Base-by-base conservation (phyloP, 2,888 invertebrate genomes). In the Rhyacophila evoluta region DNA sequence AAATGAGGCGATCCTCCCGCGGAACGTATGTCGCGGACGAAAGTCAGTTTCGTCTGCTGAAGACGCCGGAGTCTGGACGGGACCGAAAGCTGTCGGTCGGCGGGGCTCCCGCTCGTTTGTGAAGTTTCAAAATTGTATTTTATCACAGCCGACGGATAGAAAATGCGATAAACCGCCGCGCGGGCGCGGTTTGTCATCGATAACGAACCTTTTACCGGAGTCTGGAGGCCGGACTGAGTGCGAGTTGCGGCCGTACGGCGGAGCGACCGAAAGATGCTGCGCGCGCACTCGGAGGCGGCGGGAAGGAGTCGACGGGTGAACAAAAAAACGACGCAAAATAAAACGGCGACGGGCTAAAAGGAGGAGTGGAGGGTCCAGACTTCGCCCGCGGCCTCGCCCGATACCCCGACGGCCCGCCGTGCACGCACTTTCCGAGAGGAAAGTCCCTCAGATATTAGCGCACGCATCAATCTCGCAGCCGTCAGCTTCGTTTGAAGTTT, bases 301-400 rank as follows among this genome's bases (percentile, higher is more conserved):
- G 79, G 69, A 38, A 27, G 55, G 74, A 73, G 41, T 83, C 39
- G 78, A 72, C 11, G 19, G 33, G 74, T 70, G 38, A 33, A 38
- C n/a, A 77, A 41, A 69, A 78, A 77, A 81, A 75, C 79, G 75
- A 72, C 81, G 67, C 78, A 72, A 79, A 77, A 81, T 81, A 79
- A 81, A 81, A 81, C 73, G 77, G 79, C 81, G 77, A 36, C 81
- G 68, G 75, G 76, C 39, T 74, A 79, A 81, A 81, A 79, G 72
- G 81, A 81, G 77, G 79, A 81, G 81, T 76, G 67, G 74, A 79
- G 77, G 39, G 79, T 79, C 79, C 81, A 81, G 81, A 79, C 81
- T 77, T 77, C 72, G 81, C 79, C 81, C 71, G 76, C 74, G 79
- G 81, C 79, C 69, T 67, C 74, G 29, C 41, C 19, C 28, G 37